Percentiles rank a stretch among this genome's conserved stretches.
phyloP scores from a whole-genome alignment of 64 coral and sea anemone genomes.

The Pachyseris speciosa region DNA sequence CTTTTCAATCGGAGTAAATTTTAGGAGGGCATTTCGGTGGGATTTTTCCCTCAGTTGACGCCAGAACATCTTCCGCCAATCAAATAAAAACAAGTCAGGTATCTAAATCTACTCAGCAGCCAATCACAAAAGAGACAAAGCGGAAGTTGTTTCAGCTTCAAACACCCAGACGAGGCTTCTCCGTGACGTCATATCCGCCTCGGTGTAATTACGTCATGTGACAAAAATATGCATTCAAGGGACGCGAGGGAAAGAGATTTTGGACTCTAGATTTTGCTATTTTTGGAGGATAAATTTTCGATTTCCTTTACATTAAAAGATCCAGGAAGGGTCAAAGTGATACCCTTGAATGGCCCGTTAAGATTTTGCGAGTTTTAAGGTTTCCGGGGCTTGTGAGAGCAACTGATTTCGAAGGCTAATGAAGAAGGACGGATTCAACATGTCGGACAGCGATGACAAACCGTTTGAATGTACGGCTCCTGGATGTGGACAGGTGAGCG shows the following conservation, averaged over 20 bases:
- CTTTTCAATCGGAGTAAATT: too few relatives aligned
- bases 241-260: slow-evolving; percentile 73
- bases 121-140: slow-evolving; percentile 13
- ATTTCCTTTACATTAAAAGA: slow-evolving; percentile 50
- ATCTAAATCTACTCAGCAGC: slow-evolving; percentile 40
- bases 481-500: slow-evolving; percentile 94
- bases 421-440: slow-evolving; percentile 76
- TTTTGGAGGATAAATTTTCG: slow-evolving; percentile 70
- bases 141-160: not conserved
- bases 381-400: not conserved
- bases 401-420: slow-evolving; percentile 26
- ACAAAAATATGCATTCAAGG: slow-evolving; percentile 96
- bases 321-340: not conserved
- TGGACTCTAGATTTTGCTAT: slow-evolving; percentile 67
- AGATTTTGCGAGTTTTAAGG: not conserved
- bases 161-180: slow-evolving; percentile 66
- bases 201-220: slow-evolving; percentile 98
- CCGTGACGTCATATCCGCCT: slow-evolving; percentile 73
- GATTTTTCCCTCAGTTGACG: too few relatives aligned
- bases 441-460: slow-evolving; percentile 88
- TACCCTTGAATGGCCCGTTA: slow-evolving; percentile 6
- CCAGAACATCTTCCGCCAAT: slow-evolving; percentile 80
- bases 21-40: too few relatives aligned
- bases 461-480: slow-evolving; percentile 89
- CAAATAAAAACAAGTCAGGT: slow-evolving; percentile 67